These are phyloP conservation scores for Napeogenes sylphis DNA, from an alignment of 2,888 invertebrate genomes.

Conservation along the genomic window DNA sequence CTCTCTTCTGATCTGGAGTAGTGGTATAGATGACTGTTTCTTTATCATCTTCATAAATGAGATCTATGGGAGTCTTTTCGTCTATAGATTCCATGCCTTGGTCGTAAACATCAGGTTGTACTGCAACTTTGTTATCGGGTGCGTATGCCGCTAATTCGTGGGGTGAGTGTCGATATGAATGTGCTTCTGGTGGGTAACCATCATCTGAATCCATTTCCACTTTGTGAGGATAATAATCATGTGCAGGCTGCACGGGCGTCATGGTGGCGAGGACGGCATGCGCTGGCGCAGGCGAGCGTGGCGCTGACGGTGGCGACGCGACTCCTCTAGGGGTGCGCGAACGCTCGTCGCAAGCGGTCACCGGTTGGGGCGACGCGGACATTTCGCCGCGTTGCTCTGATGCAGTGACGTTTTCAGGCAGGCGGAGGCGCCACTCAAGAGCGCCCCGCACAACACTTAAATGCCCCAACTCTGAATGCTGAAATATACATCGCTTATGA, in stretches of 20 bases:
- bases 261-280: constrained; percentile 89
- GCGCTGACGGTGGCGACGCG: constrained; percentile 72
- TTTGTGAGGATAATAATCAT: constrained; percentile 80
- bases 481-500: constrained; percentile 43
- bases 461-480: constrained; percentile 55
- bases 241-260: constrained; percentile 90
- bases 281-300: constrained; percentile 82
- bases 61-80: constrained; percentile 86
- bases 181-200: constrained; percentile 79
- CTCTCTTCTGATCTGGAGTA: constrained; percentile 86
- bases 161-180: constrained; percentile 78
- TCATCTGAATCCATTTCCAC: constrained; percentile 80
- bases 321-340: constrained; percentile 66
- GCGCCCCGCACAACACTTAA: constrained; percentile 66
- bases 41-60: constrained; percentile 90
- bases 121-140: constrained; percentile 78
- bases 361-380: constrained; percentile 70
- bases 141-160: constrained; percentile 72
- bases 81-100: constrained; percentile 76
- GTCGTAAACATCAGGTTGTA: constrained; percentile 72
- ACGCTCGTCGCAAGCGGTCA: constrained; percentile 57
- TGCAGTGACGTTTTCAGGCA: constrained; percentile 55
- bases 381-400: constrained; percentile 58
- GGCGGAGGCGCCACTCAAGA: constrained; percentile 63
- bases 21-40: constrained; percentile 91